phyloP scores from a whole-genome alignment of 2,113 vertebrate species.

The Eretmochelys imbricata region DNA sequence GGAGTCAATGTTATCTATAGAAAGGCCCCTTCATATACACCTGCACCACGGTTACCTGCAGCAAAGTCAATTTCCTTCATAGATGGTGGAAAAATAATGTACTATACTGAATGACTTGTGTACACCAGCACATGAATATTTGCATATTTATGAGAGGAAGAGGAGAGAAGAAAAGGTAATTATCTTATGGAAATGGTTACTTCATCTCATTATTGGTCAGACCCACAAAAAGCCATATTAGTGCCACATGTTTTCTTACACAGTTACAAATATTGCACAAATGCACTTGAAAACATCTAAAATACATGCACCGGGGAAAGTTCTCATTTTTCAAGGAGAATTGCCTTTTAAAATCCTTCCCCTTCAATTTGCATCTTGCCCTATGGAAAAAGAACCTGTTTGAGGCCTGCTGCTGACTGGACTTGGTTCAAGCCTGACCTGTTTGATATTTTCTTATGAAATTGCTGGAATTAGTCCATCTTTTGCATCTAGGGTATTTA shows the following conservation, averaged over 20 bases:
- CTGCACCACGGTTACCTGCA: not conserved
- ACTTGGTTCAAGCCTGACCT: not conserved
- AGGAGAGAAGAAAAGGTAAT: not conserved
- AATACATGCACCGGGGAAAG: not conserved
- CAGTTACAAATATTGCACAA: not conserved
- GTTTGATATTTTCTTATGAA: not conserved
- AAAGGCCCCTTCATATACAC: not conserved
- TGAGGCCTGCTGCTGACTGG: not conserved
- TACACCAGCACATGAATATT: not conserved
- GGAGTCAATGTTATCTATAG: not conserved
- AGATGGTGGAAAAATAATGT: not conserved
- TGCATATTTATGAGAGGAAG: not conserved
- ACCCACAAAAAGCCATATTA: not conserved
- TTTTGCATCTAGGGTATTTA: not conserved
- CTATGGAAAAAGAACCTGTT: not conserved
- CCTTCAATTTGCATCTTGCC: not conserved
- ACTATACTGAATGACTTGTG: not conserved
- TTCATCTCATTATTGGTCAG: not conserved
- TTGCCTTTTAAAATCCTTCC: not conserved
- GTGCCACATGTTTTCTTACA: not conserved
- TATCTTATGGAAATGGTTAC: not conserved
- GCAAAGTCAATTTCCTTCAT: not conserved
- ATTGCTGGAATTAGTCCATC: not conserved
- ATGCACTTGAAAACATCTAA: not conserved
- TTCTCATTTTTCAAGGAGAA: not conserved